Conservation (phyloP, 2,113 vertebrate genomes). For the Leuciscus idus region DNA sequence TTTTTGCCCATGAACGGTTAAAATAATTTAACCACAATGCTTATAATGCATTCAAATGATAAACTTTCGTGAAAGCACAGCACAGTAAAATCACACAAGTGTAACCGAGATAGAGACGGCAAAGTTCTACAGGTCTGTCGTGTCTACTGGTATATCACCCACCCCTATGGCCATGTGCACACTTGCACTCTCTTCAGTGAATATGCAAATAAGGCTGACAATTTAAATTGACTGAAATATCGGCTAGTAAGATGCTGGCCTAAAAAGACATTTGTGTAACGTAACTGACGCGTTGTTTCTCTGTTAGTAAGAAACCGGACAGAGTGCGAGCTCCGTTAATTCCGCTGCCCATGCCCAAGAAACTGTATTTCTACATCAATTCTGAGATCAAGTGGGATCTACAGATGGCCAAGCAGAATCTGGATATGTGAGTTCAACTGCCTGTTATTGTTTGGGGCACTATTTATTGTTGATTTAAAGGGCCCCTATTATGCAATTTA, state of each 20-base stretch:
- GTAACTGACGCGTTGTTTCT: not conserved
- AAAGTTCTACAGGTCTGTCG: no score
- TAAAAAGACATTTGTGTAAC: not conserved
- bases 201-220: no score
- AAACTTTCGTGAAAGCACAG: no score
- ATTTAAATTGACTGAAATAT: not conserved
- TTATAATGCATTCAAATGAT: no score
- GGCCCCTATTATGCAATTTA: no score
- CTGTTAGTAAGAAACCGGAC: slow-evolving; percentile 76
- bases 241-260: not conserved
- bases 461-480: not conserved
- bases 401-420: slow-evolving; percentile 83
- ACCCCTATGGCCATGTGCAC: no score
- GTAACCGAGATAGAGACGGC: no score
- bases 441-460: not conserved
- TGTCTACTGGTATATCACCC: no score
- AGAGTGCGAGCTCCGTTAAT: slow-evolving; percentile 75
- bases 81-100: no score
- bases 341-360: slow-evolving; percentile 81
- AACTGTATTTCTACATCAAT: slow-evolving; percentile 84
- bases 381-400: slow-evolving; percentile 82
- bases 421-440: slow-evolving; percentile 79
- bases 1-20: no score
- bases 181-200: no score
- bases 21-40: no score